A percentile compares a stretch with the other conserved stretches of the same genome.
Evolutionary conservation across 2,113 vertebrate species (phyloP).

Genomic region (Corydoras sp.): DNA sequence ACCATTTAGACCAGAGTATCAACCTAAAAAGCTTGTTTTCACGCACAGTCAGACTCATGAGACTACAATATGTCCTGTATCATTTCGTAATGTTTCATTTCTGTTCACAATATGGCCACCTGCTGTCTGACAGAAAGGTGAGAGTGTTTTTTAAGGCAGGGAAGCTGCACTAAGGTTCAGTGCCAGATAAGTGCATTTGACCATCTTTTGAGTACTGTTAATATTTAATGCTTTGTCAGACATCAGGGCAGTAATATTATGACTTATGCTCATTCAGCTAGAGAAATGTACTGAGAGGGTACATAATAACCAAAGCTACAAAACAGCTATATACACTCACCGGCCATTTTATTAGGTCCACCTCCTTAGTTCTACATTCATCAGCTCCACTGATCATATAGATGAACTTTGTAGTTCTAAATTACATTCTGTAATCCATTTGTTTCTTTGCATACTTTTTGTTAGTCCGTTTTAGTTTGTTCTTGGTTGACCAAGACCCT

Average conservation of each 20-base stretch:
- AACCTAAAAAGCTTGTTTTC: no score
- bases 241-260: constrained; percentile 37
- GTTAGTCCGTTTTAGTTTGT: no score
- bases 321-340: constrained; percentile 20
- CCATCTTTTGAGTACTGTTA: constrained; percentile 27
- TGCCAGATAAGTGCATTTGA: constrained; percentile 18
- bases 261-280: constrained; percentile 28
- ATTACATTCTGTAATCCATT: no score
- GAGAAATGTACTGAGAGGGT: constrained; percentile 7
- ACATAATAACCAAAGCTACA: constrained; percentile 9
- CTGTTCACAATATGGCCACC: not conserved
- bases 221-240: constrained; percentile 44
- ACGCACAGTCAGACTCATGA: no score
- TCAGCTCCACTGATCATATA: no score
- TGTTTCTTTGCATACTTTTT: no score
- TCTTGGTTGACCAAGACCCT: no score
- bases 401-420: no score
- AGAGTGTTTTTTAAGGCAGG: constrained; percentile 14
- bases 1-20: no score
- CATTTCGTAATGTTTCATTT: no score
- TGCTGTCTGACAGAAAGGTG: constrained; percentile 17
- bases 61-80: no score
- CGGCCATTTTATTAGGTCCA: not conserved
- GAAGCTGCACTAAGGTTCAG: constrained; percentile 18
- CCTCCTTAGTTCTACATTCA: not conserved